Conservation (phyloP, 2,797 vertebrate species). For the Sebastes oblongus region DNA sequence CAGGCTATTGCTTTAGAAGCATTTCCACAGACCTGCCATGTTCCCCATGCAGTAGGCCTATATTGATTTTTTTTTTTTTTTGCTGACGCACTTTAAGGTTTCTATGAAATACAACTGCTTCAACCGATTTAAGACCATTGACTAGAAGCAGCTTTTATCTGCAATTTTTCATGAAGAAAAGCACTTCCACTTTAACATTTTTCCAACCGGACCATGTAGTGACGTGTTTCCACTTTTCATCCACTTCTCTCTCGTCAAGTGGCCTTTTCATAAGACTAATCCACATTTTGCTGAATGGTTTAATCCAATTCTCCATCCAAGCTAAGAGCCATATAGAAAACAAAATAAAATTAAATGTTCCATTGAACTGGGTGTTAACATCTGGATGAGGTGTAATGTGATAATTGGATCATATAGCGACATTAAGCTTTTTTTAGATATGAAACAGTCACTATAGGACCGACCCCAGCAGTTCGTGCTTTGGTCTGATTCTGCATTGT, state of each 20-base stretch:
- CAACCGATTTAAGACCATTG: constrained; percentile 18
- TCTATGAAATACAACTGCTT: constrained; percentile 24
- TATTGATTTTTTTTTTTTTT: constrained; percentile 41
- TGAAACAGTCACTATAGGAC: not conserved
- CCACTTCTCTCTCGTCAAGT: constrained; percentile 25
- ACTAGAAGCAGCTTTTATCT: constrained; percentile 16
- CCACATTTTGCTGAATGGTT: constrained; percentile 42
- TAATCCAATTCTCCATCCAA: constrained; percentile 42
- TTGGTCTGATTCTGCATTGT: not conserved
- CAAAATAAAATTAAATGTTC: not conserved
- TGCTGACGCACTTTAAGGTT: constrained; percentile 24
- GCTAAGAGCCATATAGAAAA: constrained; percentile 21
- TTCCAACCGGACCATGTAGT: not conserved
- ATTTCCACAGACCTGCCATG: constrained; percentile 25
- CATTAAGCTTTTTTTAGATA: constrained; percentile 1
- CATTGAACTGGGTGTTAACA: not conserved
- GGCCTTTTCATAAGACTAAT: constrained; percentile 39
- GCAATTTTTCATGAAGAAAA: constrained; percentile 1
- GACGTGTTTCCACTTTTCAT: constrained; percentile 10
- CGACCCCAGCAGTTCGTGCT: not conserved
- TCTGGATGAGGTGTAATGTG: not conserved
- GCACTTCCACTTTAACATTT: constrained; percentile 22
- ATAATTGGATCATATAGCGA: constrained; percentile 18
- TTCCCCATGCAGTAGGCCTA: not conserved
- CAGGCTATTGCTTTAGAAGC: not conserved